These are phyloP conservation scores for Gnatocerus cornutus DNA, from an alignment of 2,888 invertebrate species.

Conservation along the genomic window DNA sequence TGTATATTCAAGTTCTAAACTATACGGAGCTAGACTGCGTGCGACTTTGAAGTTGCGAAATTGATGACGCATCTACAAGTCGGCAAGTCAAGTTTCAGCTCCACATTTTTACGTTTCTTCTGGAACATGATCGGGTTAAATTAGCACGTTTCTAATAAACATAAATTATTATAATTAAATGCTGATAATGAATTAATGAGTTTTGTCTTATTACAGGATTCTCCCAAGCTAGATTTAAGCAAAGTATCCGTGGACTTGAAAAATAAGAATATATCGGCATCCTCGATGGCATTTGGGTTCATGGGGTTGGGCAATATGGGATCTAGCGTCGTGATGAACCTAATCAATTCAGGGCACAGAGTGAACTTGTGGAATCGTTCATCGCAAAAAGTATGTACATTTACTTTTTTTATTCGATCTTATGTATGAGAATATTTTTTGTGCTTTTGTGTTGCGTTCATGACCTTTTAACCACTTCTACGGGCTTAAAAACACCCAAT, in stretches of 20 bases:
- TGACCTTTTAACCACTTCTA: not conserved
- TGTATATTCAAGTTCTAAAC: no score
- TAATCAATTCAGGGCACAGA: slow-evolving; percentile 94
- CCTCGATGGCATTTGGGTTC: slow-evolving; percentile 92
- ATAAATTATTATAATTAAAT: no score
- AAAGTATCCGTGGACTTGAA: slow-evolving; percentile 84
- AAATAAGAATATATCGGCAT: slow-evolving; percentile 90
- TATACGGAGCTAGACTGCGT: no score
- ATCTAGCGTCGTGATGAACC: slow-evolving; percentile 94
- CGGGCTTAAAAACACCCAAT: no score
- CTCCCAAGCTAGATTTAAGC: slow-evolving; percentile 84
- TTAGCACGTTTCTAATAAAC: no score
- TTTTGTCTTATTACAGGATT: slow-evolving; percentile 53
- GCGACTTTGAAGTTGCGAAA: no score
- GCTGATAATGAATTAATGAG: not conserved
- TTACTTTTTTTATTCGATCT: slow-evolving; percentile 19
- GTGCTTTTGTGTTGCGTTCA: not conserved
- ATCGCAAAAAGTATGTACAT: slow-evolving; percentile 86
- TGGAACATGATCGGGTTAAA: no score
- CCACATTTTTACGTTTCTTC: no score
- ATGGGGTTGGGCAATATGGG: slow-evolving; percentile 97
- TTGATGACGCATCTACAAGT: no score
- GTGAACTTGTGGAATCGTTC: slow-evolving; percentile 97
- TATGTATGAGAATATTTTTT: not conserved
- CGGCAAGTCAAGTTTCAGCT: no score